Conservation (phyloP, 2,797 vertebrate genomes). For the Numenius phaeopus region DNA sequence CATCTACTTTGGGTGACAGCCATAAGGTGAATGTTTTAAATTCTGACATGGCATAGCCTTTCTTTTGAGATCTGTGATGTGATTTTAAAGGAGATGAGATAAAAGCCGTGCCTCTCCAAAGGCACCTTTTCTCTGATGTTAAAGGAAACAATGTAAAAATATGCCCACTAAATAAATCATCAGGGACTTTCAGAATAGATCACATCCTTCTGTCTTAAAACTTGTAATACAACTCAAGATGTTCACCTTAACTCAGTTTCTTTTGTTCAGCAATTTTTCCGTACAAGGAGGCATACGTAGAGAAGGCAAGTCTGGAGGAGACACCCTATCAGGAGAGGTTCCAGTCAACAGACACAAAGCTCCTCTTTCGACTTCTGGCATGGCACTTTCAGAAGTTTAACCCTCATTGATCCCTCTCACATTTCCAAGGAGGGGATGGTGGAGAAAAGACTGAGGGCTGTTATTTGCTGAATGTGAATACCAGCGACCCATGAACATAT, state of each 20-base stretch:
- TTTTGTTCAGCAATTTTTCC: conserved; percentile 49
- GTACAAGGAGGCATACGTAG: neutral
- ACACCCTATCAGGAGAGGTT: neutral
- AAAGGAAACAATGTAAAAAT: conserved; percentile 72
- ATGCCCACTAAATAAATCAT: conserved; percentile 70
- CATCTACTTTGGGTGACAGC: conserved; percentile 31
- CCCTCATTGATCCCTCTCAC: neutral
- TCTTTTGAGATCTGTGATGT: conserved; percentile 35
- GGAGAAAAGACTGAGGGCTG: neutral
- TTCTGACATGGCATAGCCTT: conserved; percentile 42
- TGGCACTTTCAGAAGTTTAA: neutral
- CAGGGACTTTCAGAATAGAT: conserved; percentile 53
- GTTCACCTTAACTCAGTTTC: conserved; percentile 32
- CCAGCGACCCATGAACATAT: rapidly evolving
- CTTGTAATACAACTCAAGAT: conserved; percentile 53
- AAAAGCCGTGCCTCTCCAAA: conserved; percentile 44
- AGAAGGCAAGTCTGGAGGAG: neutral
- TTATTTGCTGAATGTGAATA: neutral
- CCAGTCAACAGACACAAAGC: neutral
- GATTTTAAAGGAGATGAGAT: conserved; percentile 59
- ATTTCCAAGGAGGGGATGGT: neutral
- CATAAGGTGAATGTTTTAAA: conserved; percentile 51
- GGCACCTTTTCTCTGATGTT: conserved; percentile 56
- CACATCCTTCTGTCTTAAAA: conserved; percentile 41
- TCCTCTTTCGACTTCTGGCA: neutral